Evolutionary conservation across 1,140 invertebrate genomes (phyloP), one percentile per base, ranked within the genome.

Genomic region (Panulirus ornatus): DNA sequence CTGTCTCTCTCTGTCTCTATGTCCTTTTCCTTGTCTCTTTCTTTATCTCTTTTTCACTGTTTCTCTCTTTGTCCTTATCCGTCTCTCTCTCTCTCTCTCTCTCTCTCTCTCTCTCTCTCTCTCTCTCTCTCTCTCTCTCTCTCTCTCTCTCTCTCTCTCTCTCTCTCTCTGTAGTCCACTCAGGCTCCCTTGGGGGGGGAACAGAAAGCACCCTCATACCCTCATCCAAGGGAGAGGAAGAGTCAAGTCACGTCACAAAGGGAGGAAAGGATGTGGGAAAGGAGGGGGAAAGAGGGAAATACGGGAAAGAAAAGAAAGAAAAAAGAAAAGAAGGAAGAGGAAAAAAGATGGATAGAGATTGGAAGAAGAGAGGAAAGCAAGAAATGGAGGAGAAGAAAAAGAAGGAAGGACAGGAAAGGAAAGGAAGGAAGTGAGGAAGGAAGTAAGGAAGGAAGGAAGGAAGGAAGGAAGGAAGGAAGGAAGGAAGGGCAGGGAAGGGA

Each of bases 1-100:
- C 51, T 58, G 44, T 75, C 73, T 76, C 73, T 76, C 73, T 76
- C 73, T 76, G 73, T 87, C 84, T 78, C 71, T 87, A 47, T 85
- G 54, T 84, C 83, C 71, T 58, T 83, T 51, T 84, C 58, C 66
- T 16, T 84, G 54, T 84, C 54, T 73, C 66, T 70, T 30, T 63
- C 47, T 83, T 11, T 83, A 36, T 47, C 40, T 76, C 9, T 76
- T 22, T 76, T 30, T 36, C 76, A 38, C 38, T 79, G 11, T 79
- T 22, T 79, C 47, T 79, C 9, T 40, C 30, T 76, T 30, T 36
- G 16, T 79, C 38, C 34, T 30, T 76, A 5, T 76, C 73, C 34
- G 8, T 47, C 44, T 47, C 44, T 47, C 5, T 66, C 63, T 66
- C 63, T 66, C 63, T 66, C 5, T 66, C 63, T 5, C 63, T 66